Percentiles rank a stretch among this genome's conserved stretches.
Evolutionary conservation across 2,797 vertebrate species (phyloP).

Genomic region (Hephaestus fuliginosus): DNA sequence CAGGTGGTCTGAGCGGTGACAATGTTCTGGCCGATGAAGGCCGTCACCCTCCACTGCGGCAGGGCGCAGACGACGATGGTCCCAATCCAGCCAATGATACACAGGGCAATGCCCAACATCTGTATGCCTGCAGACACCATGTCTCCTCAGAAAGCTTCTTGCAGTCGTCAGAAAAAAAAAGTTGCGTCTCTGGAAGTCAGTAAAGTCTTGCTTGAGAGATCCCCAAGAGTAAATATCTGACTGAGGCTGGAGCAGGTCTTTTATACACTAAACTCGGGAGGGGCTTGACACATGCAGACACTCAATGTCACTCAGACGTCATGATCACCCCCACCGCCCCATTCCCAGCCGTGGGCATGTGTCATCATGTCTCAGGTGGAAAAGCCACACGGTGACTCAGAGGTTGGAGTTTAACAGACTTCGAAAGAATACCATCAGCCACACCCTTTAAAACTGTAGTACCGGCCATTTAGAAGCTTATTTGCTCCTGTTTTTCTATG

Average conservation of each 20-base stretch:
- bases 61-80: slow-evolving; percentile 87
- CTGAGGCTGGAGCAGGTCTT: slow-evolving; percentile 54
- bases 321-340: slow-evolving; percentile 9
- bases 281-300: slow-evolving; percentile 58
- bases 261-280: slow-evolving; percentile 75
- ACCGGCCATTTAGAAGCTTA: rapidly evolving
- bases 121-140: slow-evolving; percentile 94
- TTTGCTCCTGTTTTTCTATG: neutral
- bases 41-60: slow-evolving; percentile 93
- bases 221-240: slow-evolving; percentile 52
- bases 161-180: slow-evolving; percentile 31
- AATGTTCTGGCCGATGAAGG: slow-evolving; percentile 92
- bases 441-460: slow-evolving; percentile 20
- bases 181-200: slow-evolving; percentile 32
- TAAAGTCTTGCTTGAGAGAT: slow-evolving; percentile 46
- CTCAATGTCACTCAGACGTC: slow-evolving; percentile 38
- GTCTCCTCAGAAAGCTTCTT: slow-evolving; percentile 32
- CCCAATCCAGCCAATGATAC: slow-evolving; percentile 93
- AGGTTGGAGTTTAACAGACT: neutral
- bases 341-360: slow-evolving; percentile 47
- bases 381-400: slow-evolving; percentile 55
- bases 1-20: slow-evolving; percentile 91
- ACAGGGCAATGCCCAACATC: slow-evolving; percentile 91
- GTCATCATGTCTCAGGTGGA: slow-evolving; percentile 64
- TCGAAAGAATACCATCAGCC: slow-evolving; percentile 5